A percentile compares a stretch with the other conserved stretches of the same genome.
Evolutionary conservation across 2,888 invertebrate genomes (phyloP).

Genomic region (Stenchaetothrips biformis): DNA sequence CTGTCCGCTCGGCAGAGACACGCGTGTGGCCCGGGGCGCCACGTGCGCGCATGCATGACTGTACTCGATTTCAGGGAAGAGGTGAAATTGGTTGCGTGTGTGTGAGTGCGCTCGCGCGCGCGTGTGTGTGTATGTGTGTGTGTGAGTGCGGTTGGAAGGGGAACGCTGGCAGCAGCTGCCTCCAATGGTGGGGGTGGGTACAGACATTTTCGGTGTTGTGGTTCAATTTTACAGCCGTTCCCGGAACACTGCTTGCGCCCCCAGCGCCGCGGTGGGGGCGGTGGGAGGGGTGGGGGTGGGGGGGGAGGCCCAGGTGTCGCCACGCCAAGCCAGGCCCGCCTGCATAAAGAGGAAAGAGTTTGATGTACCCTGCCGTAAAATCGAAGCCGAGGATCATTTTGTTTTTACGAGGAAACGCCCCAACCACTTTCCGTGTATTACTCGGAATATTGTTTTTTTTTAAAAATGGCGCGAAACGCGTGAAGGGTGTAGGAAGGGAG

Average conservation of each 20-base stretch:
- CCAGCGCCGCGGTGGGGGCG: not conserved
- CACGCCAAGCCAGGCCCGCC: not conserved
- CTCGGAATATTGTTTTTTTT: too few relatives aligned
- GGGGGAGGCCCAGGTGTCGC: conserved; percentile 2
- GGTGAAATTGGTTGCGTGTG: not conserved
- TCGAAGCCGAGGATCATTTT: not conserved
- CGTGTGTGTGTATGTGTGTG: not conserved
- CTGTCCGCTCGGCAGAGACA: not conserved
- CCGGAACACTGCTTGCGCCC: not conserved
- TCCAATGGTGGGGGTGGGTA: not conserved
- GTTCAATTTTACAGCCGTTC: conserved; percentile 20
- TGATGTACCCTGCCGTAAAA: too few relatives aligned
- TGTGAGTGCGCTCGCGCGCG: not conserved
- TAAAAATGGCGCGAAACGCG: too few relatives aligned
- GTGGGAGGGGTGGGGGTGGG: not conserved
- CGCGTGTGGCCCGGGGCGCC: not conserved
- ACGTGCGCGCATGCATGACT: conserved; percentile 8
- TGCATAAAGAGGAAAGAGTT: not conserved
- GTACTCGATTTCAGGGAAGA: not conserved
- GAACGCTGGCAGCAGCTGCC: too few relatives aligned
- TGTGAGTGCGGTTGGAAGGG: not conserved
- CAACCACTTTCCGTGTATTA: too few relatives aligned
- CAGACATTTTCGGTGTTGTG: conserved; percentile 21
- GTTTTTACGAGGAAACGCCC: not conserved
- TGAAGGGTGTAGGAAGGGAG: too few relatives aligned